phyloP scores from a whole-genome alignment of 2,888 invertebrate genomes.

The Ormyrus rosae region DNA sequence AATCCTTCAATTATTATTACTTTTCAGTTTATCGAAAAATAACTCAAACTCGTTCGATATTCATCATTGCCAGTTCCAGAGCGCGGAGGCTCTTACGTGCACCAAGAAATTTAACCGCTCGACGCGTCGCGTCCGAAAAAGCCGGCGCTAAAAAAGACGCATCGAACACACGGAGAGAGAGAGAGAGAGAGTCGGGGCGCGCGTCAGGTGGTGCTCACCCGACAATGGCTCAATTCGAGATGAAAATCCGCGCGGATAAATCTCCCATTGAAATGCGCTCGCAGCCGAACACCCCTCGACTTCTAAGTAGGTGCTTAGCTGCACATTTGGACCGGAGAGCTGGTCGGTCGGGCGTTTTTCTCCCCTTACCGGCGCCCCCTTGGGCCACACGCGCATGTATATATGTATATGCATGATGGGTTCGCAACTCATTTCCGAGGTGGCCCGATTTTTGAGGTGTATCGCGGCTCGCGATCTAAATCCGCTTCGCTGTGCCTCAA shows the following conservation, averaged over 20 bases:
- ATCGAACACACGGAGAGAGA: constrained; percentile 67
- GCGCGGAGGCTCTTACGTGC: no score
- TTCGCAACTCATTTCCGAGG: no score
- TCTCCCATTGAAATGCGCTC: constrained; percentile 73
- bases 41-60: no score
- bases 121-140: neutral
- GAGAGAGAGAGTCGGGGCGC: constrained; percentile 60
- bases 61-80: no score
- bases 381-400: neutral
- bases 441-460: constrained; percentile 36
- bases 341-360: neutral
- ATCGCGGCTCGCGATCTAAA: constrained; percentile 59
- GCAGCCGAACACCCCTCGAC: constrained; percentile 59
- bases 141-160: constrained; percentile 8
- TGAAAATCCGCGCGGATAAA: constrained; percentile 71
- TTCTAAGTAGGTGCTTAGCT: constrained; percentile 75
- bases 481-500: constrained; percentile 15
- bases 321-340: constrained; percentile 73
- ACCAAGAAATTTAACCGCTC: no score
- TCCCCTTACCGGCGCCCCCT: neutral
- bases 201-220: neutral
- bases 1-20: no score
- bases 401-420: neutral
- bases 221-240: constrained; percentile 72
- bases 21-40: no score